Percentiles rank a stretch among this genome's conserved stretches.
Evolutionary conservation across 2,888 invertebrate genomes (phyloP).

Genomic region (Trachelus troglodyta): DNA sequence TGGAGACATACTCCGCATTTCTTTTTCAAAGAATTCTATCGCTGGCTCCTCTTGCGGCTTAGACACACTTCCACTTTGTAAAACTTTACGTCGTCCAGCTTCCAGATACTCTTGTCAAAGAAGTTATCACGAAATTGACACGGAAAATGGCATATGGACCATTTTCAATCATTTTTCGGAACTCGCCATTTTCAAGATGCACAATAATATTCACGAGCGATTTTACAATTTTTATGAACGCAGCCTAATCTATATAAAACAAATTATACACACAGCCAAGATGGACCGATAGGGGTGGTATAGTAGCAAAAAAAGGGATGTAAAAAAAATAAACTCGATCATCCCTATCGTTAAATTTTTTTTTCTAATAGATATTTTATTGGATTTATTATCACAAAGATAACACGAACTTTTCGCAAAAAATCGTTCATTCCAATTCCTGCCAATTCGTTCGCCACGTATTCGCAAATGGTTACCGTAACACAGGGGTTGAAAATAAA

Average conservation of each 20-base stretch:
- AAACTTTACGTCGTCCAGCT: not conserved
- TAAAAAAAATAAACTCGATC: not conserved
- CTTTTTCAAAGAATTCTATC: not conserved
- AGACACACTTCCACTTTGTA: not conserved
- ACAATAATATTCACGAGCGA: not conserved
- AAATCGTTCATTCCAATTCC: not conserved
- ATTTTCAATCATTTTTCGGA: not conserved
- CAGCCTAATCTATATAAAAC: no score
- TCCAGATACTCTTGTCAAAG: not conserved
- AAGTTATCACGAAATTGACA: not conserved
- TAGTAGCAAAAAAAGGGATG: not conserved
- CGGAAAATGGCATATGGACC: not conserved
- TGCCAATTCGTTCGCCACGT: not conserved
- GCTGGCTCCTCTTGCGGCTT: not conserved
- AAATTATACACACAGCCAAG: no score
- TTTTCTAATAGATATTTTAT: not conserved
- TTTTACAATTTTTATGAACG: not conserved
- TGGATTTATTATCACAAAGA: not conserved
- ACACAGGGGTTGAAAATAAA: not conserved
- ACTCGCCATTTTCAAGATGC: not conserved
- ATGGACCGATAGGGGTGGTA: no score
- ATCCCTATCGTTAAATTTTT: not conserved
- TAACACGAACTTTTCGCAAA: not conserved
- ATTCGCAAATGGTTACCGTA: not conserved
- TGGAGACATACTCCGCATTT: not conserved